Percentiles rank a stretch among this genome's conserved stretches.
Evolutionary conservation across 1,140 invertebrate species (phyloP).

Genomic region (Calosoma granatense): DNA sequence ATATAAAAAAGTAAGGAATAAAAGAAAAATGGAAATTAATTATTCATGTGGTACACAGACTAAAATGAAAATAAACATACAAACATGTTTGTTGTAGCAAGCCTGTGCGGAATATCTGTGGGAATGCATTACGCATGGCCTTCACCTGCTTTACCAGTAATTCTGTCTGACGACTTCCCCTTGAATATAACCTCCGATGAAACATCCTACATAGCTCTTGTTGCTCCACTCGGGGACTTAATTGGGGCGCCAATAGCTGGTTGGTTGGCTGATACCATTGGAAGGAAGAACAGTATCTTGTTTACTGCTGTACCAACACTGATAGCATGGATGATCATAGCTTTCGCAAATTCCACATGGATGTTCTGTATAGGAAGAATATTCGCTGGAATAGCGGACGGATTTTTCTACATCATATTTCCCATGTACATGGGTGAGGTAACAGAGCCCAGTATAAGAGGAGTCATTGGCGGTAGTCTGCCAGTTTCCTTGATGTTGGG

Average conservation of each 20-base stretch:
- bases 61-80: too few species aligned
- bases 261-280: slow-evolving; percentile 20
- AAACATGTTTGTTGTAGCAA: too few species aligned
- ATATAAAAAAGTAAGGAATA: too few species aligned
- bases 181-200: neutral
- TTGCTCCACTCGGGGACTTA: neutral
- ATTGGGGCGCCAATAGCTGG: neutral
- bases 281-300: slow-evolving; percentile 15
- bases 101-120: neutral
- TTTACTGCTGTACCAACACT: slow-evolving; percentile 13
- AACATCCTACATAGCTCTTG: neutral
- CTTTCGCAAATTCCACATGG: slow-evolving; percentile 14
- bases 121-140: neutral
- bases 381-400: slow-evolving; percentile 24
- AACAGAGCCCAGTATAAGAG: slow-evolving; percentile 22
- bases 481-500: slow-evolving; percentile 38
- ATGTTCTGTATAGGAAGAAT: slow-evolving; percentile 31
- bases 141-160: slow-evolving; percentile 2
- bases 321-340: slow-evolving; percentile 10
- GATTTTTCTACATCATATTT: slow-evolving; percentile 20
- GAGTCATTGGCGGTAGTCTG: slow-evolving; percentile 34
- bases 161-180: neutral
- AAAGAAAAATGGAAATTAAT: too few species aligned
- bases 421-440: slow-evolving; percentile 25
- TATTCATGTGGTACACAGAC: too few species aligned